These are phyloP conservation scores for Excalfactoria chinensis DNA, from an alignment of 2,113 vertebrate genomes.

Conservation along the genomic window DNA sequence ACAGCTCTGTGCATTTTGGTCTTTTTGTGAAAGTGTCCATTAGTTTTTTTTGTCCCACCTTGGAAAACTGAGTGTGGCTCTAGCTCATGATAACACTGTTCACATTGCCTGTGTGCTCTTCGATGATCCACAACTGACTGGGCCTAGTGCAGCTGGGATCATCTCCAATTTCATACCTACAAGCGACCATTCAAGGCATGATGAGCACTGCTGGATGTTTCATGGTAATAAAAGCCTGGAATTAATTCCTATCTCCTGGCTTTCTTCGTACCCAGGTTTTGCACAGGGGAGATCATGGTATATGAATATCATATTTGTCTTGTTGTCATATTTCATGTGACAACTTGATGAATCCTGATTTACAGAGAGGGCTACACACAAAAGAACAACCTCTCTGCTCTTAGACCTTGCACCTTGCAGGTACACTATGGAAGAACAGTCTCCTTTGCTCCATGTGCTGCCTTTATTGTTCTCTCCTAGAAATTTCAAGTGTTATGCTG, in stretches of 20 bases:
- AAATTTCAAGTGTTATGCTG: background rate
- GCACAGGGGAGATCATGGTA: rapidly evolving
- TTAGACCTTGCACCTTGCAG: background rate
- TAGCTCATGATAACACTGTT: background rate
- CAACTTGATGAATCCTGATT: background rate
- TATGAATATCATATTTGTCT: background rate
- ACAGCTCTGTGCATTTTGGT: background rate
- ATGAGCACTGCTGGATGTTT: background rate
- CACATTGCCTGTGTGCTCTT: background rate
- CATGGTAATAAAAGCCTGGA: background rate
- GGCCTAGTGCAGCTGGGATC: background rate
- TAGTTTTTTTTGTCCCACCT: background rate
- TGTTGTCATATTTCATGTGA: background rate
- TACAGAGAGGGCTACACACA: background rate
- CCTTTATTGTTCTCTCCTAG: background rate
- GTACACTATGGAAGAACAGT: background rate
- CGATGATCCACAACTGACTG: background rate
- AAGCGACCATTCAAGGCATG: background rate
- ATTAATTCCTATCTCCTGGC: background rate
- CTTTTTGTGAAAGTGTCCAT: background rate
- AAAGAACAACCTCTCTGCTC: background rate
- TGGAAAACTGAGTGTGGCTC: background rate
- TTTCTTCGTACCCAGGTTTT: rapidly evolving
- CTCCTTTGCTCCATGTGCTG: background rate
- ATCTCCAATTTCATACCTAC: background rate